These are phyloP conservation scores for Carabus problematicus DNA, from an alignment of 2,888 invertebrate genomes.

Conservation along the genomic window DNA sequence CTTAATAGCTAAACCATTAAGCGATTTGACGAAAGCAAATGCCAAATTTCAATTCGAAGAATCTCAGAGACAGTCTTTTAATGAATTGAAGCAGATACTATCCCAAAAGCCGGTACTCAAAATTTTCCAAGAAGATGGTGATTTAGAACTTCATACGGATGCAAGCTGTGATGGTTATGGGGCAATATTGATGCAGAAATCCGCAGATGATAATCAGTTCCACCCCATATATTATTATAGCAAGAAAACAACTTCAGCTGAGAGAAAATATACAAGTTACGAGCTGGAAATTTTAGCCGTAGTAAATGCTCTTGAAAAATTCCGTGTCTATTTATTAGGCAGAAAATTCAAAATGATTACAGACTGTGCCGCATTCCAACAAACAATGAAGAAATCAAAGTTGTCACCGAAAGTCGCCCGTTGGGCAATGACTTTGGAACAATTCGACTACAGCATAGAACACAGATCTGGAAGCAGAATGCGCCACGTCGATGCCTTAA, in stretches of 20 bases:
- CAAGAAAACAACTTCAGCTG: constrained; percentile 36
- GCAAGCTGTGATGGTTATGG: constrained; percentile 12
- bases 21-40: constrained; percentile 23
- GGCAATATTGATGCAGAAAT: constrained; percentile 27
- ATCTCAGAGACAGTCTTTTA: constrained; percentile 3
- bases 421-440: too few relatives aligned
- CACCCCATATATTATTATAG: constrained; percentile 41
- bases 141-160: constrained; percentile 24
- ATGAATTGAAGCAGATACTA: background rate
- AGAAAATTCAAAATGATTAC: too few relatives aligned
- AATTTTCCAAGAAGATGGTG: background rate
- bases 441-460: too few relatives aligned
- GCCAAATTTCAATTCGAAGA: constrained; percentile 14
- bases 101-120: background rate
- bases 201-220: constrained; percentile 21
- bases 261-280: constrained; percentile 37
- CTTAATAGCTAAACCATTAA: constrained; percentile 27
- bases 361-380: too few relatives aligned
- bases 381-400: too few relatives aligned
- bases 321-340: too few relatives aligned
- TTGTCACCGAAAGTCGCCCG: too few relatives aligned
- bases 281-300: too few relatives aligned
- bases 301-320: too few relatives aligned
- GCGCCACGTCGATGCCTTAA: too few relatives aligned
- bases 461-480: too few relatives aligned